Base-by-base conservation (phyloP, 2,888 invertebrate genomes). In the Agrenia bidenticulata region DNA sequence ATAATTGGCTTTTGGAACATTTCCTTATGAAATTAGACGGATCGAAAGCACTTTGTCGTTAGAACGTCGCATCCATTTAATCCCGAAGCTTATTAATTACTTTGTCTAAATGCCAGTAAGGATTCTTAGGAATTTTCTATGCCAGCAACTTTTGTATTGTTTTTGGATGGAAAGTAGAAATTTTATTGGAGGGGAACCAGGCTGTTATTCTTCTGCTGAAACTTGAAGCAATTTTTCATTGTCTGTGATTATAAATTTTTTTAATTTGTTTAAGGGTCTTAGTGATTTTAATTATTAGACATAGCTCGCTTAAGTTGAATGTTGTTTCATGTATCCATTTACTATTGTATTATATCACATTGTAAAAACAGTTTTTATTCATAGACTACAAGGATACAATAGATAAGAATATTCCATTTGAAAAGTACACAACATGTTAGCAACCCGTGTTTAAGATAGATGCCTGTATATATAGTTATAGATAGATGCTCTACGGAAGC, bases 191-290 rank as follows among this genome's bases (percentile, higher is more conserved):
- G 26, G 27, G 27, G 19, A 55, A 55, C 24, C 13, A 17, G 37
- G 37, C 56, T 57, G 56, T 21, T 37, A 19, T 39, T 32, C 39
- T 17, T 57, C 15, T n/a, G n/a, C n/a, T 17, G 7, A 57, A 57
- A 57, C 39, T 41, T 15, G 13, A 41, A 57, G 56, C 56, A 57
- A 57, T 57, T 57, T 57, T 57, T 57, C 56, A 57, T 57, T 57
- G 56, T 57, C 56, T 57, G 56, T 57, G 56, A 57, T 57, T 57
- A 41, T 17, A 57, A 57, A 57, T 39, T 57, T 57, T 57, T 57
- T 57, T 41, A 21, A 17, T 13, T 57, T 17, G 23, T 19, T 4
- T 57, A 41, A 2, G 37, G 56, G n/a, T 37, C 19, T 39, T 39
- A 13, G 37, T 41, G 15, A 55, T 32, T 32, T 32, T 32, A 32